Base-by-base conservation (phyloP, 2,888 invertebrate genomes). In the Oegoconia quadripuncta region DNA sequence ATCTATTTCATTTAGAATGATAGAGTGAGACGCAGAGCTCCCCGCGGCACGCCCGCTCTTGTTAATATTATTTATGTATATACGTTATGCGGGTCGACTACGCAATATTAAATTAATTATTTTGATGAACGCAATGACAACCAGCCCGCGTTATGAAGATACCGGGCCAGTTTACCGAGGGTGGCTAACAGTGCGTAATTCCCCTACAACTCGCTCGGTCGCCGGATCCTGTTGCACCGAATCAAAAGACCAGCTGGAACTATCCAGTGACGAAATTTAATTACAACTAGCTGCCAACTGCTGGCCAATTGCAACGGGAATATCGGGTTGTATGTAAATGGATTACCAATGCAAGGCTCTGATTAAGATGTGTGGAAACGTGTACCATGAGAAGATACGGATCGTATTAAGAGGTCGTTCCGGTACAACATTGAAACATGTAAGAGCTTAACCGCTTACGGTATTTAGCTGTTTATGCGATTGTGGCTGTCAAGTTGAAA, bases 41-140 rank as follows among this genome's bases (percentile, higher is more conserved):
- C 46, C n/a, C n/a, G n/a, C n/a, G n/a, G n/a, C 44, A 47, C 44
- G 48, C 44, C 41, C 46, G 44, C 53, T 56, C 48, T 55, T 47
- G 60, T 65, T 67, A 63, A 58, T 53, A 62, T 66, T 72, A 72
- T 72, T 72, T 71, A 73, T 70, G 63, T 45, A n/a, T n/a, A n/a
- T n/a, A 50, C 47, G 54, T 48, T 46, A 69, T 69, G 67, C 68
- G 71, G 70, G 52, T 13, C 32, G 14, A 30, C 30, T 18, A 54
- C 55, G 59, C 58, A 58, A 62, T 64, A 66, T 62, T 55, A 59
- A 68, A 63, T 71, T 70, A 71, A 73, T 73, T 67, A 68, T 58
- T n/a, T 56, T 57, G 58, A 70, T 64, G 59, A 53, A 61, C 55
- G 49, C 47, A 62, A 55, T 52, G 59, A 62, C 59, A 58, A 50